phyloP scores from a whole-genome alignment of 2,888 invertebrate species.

The Uloborus plumipes region DNA sequence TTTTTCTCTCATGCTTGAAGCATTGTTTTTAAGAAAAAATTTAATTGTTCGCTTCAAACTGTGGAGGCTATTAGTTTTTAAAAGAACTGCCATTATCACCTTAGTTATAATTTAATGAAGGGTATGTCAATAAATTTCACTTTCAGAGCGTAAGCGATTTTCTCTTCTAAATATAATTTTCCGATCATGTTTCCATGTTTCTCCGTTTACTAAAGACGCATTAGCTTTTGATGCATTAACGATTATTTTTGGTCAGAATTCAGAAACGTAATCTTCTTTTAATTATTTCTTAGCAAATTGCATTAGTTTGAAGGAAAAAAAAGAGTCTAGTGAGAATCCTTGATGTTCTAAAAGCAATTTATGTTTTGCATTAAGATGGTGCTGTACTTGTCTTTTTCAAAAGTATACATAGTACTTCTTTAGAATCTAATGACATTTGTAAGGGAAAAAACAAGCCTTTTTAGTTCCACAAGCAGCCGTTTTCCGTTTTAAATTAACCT shows the following conservation, averaged over 20 bases:
- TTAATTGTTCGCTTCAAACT: no score
- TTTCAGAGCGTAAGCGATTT: conserved; percentile 17
- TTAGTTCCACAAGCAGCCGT: no score
- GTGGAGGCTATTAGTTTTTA: conserved; percentile 20
- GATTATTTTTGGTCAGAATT: conserved; percentile 32
- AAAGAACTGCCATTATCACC: conserved; percentile 19
- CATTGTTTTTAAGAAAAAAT: no score
- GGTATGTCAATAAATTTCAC: conserved; percentile 27
- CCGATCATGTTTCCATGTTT: conserved; percentile 20
- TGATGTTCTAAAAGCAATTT: conserved; percentile 23
- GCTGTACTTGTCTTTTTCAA: conserved; percentile 10
- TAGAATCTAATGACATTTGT: conserved; percentile 34
- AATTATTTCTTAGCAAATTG: conserved; percentile 38
- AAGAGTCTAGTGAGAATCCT: conserved; percentile 12
- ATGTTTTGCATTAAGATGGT: not conserved
- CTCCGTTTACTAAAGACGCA: not conserved
- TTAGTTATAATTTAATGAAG: conserved; percentile 30
- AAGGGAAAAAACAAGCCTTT: not conserved
- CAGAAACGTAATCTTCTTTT: conserved; percentile 32
- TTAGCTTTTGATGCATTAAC: conserved; percentile 27
- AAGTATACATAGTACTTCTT: conserved; percentile 4
- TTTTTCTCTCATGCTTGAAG: no score
- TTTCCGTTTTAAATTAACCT: no score
- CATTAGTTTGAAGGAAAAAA: conserved; percentile 36
- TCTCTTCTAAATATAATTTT: not conserved